Evolutionary conservation across 1,140 invertebrate genomes (phyloP), one percentile per base, ranked within the genome.

Genomic region (Diabrotica virgifera): DNA sequence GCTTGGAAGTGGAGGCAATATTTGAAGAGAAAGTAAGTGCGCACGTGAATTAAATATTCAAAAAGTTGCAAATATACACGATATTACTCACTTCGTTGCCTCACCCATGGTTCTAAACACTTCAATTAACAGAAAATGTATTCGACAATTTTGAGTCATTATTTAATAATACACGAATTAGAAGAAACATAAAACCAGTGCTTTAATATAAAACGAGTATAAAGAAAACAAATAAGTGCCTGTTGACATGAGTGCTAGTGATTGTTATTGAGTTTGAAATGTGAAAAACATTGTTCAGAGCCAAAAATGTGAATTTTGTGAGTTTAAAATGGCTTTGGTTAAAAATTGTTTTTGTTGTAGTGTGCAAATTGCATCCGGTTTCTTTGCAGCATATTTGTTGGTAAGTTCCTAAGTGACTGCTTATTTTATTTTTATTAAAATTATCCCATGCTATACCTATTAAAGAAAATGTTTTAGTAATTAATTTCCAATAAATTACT

Each of bases 41-140:
- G 71, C 73, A 74, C 73, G 71, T 74, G 73, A 74, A 74, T 69
- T 70, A 72, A 74, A 72, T 74, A 72, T 74, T 74, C 70, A 74
- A 74, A 74, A 72, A 64, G 68, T 72, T 67, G 70, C 69, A 69
- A 72, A 72, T 71, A 69, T 69, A 66, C 58, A 59, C 61, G 60
- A 56, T 70, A 72, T 72, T 74, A 74, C 72, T 72, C 70, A 65
- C 62, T 64, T 55, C 66, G 51, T 66, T 65, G 71, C 72, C 72
- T 74, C 72, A 69, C 70, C 72, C 64, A 70, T 56, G 40, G 8
- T 50, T 59, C 51, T 37, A 38, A 68, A 61, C 51, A 53, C 36
- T 13, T 62, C 10, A n/a, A 62, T 11, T 24, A n/a, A 8, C 38
- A 40, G 50, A 35, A 54, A 63, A 35, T 13, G n/a, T 36, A 54